Evolutionary conservation across 1,140 invertebrate genomes (phyloP), one percentile per base, ranked within the genome.

Genomic region (Dendroctonus ponderosae): DNA sequence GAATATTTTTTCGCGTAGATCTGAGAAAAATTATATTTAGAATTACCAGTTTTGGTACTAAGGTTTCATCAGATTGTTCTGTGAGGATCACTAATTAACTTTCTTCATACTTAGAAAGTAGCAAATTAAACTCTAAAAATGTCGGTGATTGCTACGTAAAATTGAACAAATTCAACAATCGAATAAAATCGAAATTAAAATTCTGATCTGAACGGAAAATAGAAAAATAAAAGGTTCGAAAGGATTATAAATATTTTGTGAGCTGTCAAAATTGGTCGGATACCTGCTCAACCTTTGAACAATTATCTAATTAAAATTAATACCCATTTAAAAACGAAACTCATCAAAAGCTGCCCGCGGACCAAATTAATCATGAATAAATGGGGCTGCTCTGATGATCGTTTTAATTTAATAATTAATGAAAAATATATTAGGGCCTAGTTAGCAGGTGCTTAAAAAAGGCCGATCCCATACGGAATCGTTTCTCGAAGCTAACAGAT

Each of bases 271-370:
- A 51, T 51, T 41, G 40, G 56, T 42, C 63, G 44, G 63, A 11
- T 66, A 66, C 53, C 63, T 66, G 53, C 44, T 41, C 48, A 41
- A 68, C 70, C 75, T 76, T 71, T 74, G 68, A 76, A 75, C 77
- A 78, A 78, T 78, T 77, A 77, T 76, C 75, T 77, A 78, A 78
- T 78, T 78, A 78, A 78, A 78, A 78, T 78, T 78, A 77, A 77
- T 77, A 74, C 69, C 72, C 74, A 69, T 77, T 77, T 76, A 76
- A 78, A 76, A 76, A 71, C 62, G 62, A 71, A 76, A 75, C 75
- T 78, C 76, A 76, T 78, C 77, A 77, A 66, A 73, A 71, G 56
- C 42, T 60, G 68, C 74, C 73, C 69, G 68, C 69, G 71, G 65
- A 73, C 70, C 62, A 74, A 75, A 78, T 78, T 78, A 78, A 78